Evolutionary conservation across 2,113 vertebrate genomes (phyloP), one percentile per base, ranked within the genome.

Genomic region (Gambusia affinis): DNA sequence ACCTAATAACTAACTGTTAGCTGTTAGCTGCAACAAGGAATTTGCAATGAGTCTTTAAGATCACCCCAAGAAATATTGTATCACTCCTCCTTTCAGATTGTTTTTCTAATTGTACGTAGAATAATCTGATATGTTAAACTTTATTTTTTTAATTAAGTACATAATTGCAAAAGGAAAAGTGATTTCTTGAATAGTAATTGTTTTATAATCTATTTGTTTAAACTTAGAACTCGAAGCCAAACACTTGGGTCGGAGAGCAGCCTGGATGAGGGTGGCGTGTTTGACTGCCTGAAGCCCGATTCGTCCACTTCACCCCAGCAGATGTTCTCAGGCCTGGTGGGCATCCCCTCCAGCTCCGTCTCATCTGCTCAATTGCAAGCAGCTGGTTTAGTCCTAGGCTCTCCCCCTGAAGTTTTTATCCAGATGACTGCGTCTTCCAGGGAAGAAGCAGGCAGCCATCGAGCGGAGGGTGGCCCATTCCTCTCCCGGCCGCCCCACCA

Each of bases 251-350:
- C 98, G 0, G 97, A 99, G 91, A 93, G 95, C 69, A 95, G 96
- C 15, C 93, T 97, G 89, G 97, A 98, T 72, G 96, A 97, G 79
- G 94, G 96, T 0, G 96, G 96, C 0, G 96, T 98, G 60, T 99
- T 99, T 8, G 96, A 98, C 87, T 96, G 97, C 83, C 92, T 99
- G 80, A 99, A 99, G 91, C 95, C 96, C 1, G 97, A 98, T 74
- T 77, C 94, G 0, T 87, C 96, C 1, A 27, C 90, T 0, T 95
- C 96, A 0, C 93, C 97, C 0, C 97, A 97, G 51, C 96, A 96
- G 87, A 90, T 95, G 0, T 98, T 98, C 93, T 97, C 97, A 0
- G 95, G 97, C 70, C 89, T 99, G 82, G 95, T 97, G 1, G 95
- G 96, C 0, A 94, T 97, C 75, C 96, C 96, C 0, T 89, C 96